A percentile compares a stretch with the other conserved stretches of the same genome.
Evolutionary conservation across 1,140 invertebrate species (phyloP).

Genomic region (Pteromalus puparum): DNA sequence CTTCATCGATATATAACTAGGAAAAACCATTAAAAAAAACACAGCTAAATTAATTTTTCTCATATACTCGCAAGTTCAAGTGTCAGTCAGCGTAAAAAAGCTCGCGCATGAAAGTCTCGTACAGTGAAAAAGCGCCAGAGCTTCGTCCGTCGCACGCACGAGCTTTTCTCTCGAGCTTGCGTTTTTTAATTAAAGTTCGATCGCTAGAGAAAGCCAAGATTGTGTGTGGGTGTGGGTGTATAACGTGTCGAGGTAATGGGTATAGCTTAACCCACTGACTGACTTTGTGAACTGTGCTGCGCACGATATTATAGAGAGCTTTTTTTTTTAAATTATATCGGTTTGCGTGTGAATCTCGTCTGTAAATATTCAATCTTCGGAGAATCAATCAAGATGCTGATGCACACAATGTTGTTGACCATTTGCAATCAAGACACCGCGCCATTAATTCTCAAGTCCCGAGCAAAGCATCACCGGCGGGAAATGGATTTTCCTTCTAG

Average conservation of each 20-base stretch:
- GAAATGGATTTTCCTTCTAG: background rate
- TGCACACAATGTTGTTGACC: background rate
- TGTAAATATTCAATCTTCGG: too few relatives aligned
- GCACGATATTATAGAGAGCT: too few relatives aligned
- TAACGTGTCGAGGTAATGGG: background rate
- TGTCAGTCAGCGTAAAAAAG: background rate
- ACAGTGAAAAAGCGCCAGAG: background rate
- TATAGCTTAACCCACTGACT: background rate
- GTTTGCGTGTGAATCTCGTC: too few relatives aligned
- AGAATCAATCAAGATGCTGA: too few relatives aligned
- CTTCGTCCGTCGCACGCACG: background rate
- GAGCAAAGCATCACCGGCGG: background rate
- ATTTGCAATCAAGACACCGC: background rate
- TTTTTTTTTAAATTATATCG: too few relatives aligned
- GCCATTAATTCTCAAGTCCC: background rate
- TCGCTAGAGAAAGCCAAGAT: background rate
- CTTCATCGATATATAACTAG: too few relatives aligned
- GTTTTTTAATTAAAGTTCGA: slow-evolving; percentile 17
- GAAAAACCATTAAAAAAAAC: background rate
- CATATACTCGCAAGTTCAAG: background rate
- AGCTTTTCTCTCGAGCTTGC: background rate
- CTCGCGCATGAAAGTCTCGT: too few relatives aligned
- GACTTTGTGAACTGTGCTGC: background rate
- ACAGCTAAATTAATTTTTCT: background rate
- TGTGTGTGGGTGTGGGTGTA: background rate